phyloP scores from a whole-genome alignment of 2,888 invertebrate species.

The Agriotes lineatus region DNA sequence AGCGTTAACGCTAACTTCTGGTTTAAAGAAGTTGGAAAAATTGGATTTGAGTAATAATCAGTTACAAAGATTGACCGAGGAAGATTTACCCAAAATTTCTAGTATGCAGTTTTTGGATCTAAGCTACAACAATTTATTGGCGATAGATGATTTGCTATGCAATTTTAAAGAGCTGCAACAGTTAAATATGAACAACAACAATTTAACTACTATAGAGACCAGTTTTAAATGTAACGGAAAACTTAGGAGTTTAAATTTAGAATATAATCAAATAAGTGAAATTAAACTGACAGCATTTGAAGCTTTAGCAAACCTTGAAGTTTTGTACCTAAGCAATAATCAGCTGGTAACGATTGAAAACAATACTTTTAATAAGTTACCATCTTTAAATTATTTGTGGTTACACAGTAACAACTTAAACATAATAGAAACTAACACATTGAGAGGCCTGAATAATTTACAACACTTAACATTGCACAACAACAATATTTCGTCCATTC shows the following conservation, averaged over 20 bases:
- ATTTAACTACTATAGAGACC: slow-evolving; percentile 59
- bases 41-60: slow-evolving; percentile 14
- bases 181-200: slow-evolving; percentile 55
- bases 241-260: slow-evolving; percentile 20
- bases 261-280: slow-evolving; percentile 17
- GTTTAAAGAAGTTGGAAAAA: background rate
- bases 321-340: slow-evolving; percentile 62
- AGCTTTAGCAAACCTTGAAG: slow-evolving; percentile 55
- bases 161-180: slow-evolving; percentile 20
- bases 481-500: slow-evolving; percentile 54
- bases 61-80: background rate
- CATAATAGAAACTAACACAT: slow-evolving; percentile 60
- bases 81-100: slow-evolving; percentile 5
- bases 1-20: background rate
- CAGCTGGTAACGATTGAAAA: slow-evolving; percentile 60
- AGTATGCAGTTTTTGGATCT: background rate
- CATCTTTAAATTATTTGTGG: slow-evolving; percentile 61
- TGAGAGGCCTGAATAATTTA: slow-evolving; percentile 61
- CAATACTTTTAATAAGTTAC: slow-evolving; percentile 60
- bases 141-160: background rate
- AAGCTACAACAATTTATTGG: slow-evolving; percentile 3
- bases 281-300: background rate
- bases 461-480: slow-evolving; percentile 61
- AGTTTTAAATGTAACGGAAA: slow-evolving; percentile 21
- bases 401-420: slow-evolving; percentile 62